Percentiles rank a stretch among this genome's conserved stretches.
Conservation (phyloP, 2,113 vertebrate genomes). For the Hippopotamus amphibius region DNA sequence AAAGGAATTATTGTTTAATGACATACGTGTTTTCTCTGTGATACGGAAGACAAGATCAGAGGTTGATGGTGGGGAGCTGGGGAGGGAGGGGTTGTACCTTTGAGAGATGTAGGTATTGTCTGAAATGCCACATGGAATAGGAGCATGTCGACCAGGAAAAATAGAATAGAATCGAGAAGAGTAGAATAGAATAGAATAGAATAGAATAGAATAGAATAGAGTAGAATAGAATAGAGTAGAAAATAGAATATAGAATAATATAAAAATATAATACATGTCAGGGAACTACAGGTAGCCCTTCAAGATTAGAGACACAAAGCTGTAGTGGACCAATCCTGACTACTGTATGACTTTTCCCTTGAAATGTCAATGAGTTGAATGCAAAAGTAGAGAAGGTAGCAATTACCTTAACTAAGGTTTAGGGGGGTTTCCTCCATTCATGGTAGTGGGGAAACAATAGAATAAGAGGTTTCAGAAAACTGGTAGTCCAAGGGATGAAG, state of each 20-base stretch:
- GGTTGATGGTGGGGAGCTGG: neutral
- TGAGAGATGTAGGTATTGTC: neutral
- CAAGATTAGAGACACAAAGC: neutral
- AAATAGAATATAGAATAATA: neutral
- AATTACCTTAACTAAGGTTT: neutral
- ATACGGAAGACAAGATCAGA: neutral
- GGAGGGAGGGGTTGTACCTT: neutral
- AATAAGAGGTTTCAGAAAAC: neutral
- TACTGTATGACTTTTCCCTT: neutral
- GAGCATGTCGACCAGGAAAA: neutral
- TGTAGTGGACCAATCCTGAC: neutral
- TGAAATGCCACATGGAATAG: neutral
- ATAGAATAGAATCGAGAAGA: neutral
- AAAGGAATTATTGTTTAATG: neutral
- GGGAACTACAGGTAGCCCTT: accelerated
- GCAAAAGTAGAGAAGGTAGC: neutral
- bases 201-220: neutral
- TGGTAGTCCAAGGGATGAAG: neutral
- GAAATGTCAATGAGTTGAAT: neutral
- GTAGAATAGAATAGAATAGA: neutral
- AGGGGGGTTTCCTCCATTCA: neutral
- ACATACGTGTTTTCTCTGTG: neutral
- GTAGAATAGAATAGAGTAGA: too few species aligned
- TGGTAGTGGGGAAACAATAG: neutral
- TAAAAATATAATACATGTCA: neutral